Evolutionary conservation across 2,888 invertebrate genomes (phyloP), one percentile per base, ranked within the genome.

Genomic region (Pterostichus niger): DNA sequence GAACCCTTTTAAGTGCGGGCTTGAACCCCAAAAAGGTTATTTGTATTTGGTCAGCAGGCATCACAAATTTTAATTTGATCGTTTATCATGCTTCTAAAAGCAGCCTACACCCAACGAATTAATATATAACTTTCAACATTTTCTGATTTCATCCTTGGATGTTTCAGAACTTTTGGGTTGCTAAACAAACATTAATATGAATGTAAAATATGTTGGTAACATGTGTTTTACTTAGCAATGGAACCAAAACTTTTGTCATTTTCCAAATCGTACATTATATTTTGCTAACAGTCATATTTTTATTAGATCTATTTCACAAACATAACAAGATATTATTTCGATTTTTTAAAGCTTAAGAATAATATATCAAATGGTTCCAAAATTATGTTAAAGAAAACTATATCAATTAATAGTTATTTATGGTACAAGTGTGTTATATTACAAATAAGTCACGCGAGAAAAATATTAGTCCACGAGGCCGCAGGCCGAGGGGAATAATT

Each of bases 111-210:
- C 24, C 59, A 24, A 17, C 11, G 59, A 59, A 59, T 59, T 59
- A 59, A 59, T 59, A 59, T 59, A 59, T 59, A 59, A 59, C 54
- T 13, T 49, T 49, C 13, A 49, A 49, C 54, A 59, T 59, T 59
- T 59, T 59, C 59, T 24, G 31, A 59, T 59, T 56, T 24, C 24
- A 24, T 31, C 59, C 31, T 17, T 31, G 31, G 5, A 13, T 52
- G 52, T 17, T 24, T 24, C 24, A 2, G 10, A 59, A 59, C 24
- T 59, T 59, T 24, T 24, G 59, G 59, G 59, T 59, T 59, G 11
- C 59, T 24, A 59, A 59, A 59, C 31, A 59, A 59, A 59, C 59
- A 59, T 59, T 59, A 59, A 59, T 59, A 59, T 59, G 31, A 59
- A 59, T 59, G 24, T 59, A 31, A 59, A 59, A 59, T 59, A 11